Conservation (phyloP, 2,797 vertebrate genomes). For the Hydrophis major region DNA sequence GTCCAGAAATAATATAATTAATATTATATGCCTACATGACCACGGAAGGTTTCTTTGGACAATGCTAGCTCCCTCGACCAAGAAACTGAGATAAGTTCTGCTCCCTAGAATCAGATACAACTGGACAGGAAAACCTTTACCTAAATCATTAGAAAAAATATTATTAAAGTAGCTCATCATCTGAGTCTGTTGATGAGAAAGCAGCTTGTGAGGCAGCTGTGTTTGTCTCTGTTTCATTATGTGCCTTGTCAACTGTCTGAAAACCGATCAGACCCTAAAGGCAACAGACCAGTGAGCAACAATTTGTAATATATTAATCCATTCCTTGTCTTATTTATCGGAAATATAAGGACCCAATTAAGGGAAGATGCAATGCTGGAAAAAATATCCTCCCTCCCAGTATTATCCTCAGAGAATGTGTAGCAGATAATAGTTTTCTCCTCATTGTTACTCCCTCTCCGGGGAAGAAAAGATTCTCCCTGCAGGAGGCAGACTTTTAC, state of each 20-base stretch:
- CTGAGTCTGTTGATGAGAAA: background rate
- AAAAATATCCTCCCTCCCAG: accelerated
- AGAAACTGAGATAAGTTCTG: background rate
- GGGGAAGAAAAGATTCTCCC: background rate
- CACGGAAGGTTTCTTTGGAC: background rate
- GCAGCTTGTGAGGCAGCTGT: background rate
- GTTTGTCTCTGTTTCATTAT: background rate
- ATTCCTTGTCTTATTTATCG: background rate
- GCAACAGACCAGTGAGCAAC: accelerated
- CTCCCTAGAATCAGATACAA: background rate
- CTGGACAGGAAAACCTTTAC: background rate
- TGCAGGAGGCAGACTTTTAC: background rate
- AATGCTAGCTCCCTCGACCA: background rate
- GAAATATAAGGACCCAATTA: background rate
- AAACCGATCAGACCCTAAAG: background rate
- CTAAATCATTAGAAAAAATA: background rate
- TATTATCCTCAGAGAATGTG: background rate
- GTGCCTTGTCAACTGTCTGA: background rate
- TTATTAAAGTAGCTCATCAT: background rate
- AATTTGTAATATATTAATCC: accelerated
- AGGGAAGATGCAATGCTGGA: background rate
- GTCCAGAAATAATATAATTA: background rate
- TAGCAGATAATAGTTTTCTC: background rate
- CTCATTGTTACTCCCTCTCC: background rate
- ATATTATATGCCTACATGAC: background rate